Evolutionary conservation across 2,888 invertebrate genomes (phyloP), one percentile per base, ranked within the genome.

Genomic region (Apodemia arnacis): DNA sequence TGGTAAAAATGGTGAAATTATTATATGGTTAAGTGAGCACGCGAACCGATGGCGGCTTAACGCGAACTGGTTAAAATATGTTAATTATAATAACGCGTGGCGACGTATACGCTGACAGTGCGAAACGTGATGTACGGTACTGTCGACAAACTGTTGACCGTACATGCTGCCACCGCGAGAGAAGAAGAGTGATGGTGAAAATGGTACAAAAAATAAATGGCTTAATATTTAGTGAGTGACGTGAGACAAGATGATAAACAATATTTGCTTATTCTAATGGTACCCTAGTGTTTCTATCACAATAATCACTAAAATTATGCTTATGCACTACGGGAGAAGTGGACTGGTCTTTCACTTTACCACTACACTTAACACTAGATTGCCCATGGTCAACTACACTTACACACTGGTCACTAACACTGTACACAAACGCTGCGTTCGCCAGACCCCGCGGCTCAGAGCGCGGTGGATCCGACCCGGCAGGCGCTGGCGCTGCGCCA

Each of bases 351-450:
- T 73, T 34, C 73, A 73, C 73, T 73, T 38, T 73, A 44, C 6
- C 41, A 73, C 41, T 73, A 44, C 18, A 38, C 41, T 74, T 74
- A 74, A 74, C 44, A 74, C 74, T 74, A n/a, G 73, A 41, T 76
- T 11, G n/a, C 8, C 27, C 63, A 10, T 77, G 59, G 63, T 63
- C 38, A 11, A 73, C 38, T 38, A 73, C 38, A 77, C 77, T 77
- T 38, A 77, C 77, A 77, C 77, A 59, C 41, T 79, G 79, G 49
- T 69, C 79, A 79, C 66, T 70, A 66, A 79, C 49, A 79, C 79
- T 79, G 21, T 66, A 69, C 7, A 66, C 24, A 38, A 54, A 54
- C 44, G 69, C 54, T 18, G 54, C 18, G 44, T 74, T 74, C 24
- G 21, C 5, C 18, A 41, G 24, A 41, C 44, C 41, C 41, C 73